phyloP scores from a whole-genome alignment of 2,888 invertebrate species.

The Atethmia centrago region DNA sequence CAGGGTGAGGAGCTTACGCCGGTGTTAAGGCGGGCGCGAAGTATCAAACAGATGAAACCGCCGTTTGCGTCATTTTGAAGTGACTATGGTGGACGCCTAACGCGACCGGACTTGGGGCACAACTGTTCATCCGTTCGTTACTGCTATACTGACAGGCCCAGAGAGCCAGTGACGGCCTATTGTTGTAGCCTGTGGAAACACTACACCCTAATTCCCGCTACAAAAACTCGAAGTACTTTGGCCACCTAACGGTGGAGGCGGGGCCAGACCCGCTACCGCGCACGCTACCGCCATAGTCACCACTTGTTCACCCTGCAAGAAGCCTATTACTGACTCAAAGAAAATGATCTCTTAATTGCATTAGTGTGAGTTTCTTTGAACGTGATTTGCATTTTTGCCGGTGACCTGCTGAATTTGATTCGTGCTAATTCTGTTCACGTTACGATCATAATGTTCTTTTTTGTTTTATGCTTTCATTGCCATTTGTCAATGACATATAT shows the following conservation, averaged over 20 bases:
- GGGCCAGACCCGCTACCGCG: background rate
- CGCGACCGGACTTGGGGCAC: background rate
- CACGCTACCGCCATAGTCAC: background rate
- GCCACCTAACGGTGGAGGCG: too few relatives aligned
- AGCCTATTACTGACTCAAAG: slow-evolving; percentile 59
- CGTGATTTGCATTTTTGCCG: slow-evolving; percentile 64
- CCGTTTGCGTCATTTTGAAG: background rate
- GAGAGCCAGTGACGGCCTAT: too few relatives aligned
- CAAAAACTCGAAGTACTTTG: background rate
- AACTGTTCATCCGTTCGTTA: background rate
- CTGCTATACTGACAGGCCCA: background rate
- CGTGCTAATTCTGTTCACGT: slow-evolving; percentile 62
- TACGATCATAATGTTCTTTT: slow-evolving; percentile 53
- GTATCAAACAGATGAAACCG: background rate
- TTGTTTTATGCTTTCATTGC: slow-evolving; percentile 56
- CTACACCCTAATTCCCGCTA: background rate
- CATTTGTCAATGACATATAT: slow-evolving; percentile 46
- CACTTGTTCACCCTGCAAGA: background rate
- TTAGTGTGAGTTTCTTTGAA: slow-evolving; percentile 36
- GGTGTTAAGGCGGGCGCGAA: background rate
- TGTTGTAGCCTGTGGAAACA: background rate
- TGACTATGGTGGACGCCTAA: background rate
- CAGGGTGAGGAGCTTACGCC: slow-evolving; percentile 12
- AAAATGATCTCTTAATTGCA: slow-evolving; percentile 57
- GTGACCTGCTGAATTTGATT: slow-evolving; percentile 58